These are phyloP conservation scores for Gnatocerus cornutus DNA, from an alignment of 2,888 invertebrate genomes.

Conservation along the genomic window DNA sequence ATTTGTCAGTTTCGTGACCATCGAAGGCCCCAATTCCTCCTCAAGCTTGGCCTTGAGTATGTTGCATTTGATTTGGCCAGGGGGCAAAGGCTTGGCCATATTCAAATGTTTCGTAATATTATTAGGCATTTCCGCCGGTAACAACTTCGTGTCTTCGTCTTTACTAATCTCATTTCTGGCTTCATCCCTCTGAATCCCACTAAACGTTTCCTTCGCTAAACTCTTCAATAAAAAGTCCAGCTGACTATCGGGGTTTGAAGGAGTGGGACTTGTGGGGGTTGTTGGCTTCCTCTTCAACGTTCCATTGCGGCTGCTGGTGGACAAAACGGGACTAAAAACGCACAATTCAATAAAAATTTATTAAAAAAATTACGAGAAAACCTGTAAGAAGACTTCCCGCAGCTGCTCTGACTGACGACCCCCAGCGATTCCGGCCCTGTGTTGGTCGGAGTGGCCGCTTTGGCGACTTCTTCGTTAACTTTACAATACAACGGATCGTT, in stretches of 20 bases:
- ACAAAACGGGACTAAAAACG: slow-evolving; percentile 69
- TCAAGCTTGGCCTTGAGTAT: slow-evolving; percentile 89
- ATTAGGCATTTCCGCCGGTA: slow-evolving; percentile 68
- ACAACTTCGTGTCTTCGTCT: slow-evolving; percentile 63
- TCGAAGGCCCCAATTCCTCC: slow-evolving; percentile 72
- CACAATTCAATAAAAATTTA: slow-evolving; percentile 54
- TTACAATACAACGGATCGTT: slow-evolving; percentile 67
- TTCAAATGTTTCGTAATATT: slow-evolving; percentile 66
- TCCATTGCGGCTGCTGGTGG: slow-evolving; percentile 69
- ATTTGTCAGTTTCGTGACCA: slow-evolving; percentile 73
- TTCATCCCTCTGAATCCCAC: slow-evolving; percentile 72
- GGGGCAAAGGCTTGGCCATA: slow-evolving; percentile 81
- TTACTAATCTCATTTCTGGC: slow-evolving; percentile 63
- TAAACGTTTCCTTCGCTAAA: slow-evolving; percentile 80
- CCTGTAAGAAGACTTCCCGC: slow-evolving; percentile 70
- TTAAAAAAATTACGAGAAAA: too few relatives aligned
- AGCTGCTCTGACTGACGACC: slow-evolving; percentile 64
- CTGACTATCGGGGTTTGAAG: slow-evolving; percentile 70
- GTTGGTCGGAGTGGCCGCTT: slow-evolving; percentile 57
- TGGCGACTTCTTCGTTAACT: slow-evolving; percentile 64
- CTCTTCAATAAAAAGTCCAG: slow-evolving; percentile 86
- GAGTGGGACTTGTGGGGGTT: slow-evolving; percentile 61
- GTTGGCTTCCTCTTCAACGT: slow-evolving; percentile 65
- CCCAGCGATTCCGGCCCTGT: slow-evolving; percentile 64
- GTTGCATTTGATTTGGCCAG: slow-evolving; percentile 94